Evolutionary conservation across 53 echinoderm and acorn worm species (phyloP), one percentile per base, ranked within the genome.

Genomic region (Crossaster papposus): DNA sequence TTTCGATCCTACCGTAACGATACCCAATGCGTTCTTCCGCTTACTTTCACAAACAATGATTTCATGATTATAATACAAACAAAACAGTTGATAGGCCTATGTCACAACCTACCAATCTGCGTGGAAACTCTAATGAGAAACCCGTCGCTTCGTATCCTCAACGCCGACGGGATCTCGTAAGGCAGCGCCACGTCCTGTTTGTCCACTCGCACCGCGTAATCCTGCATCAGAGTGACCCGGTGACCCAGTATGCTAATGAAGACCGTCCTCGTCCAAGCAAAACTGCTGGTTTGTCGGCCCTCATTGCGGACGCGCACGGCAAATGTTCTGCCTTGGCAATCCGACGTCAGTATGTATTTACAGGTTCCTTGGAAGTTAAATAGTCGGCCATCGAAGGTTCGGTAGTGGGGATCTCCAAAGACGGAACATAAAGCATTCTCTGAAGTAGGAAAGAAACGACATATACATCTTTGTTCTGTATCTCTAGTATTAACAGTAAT

Each of bases 381-480:
- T 14, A 94, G 89, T 74, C 94, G 88, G 2, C 94, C 95, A 65
- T 99, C 99, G 85, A 99, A 99, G 11, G 99, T 95, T 28, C 96
- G 90, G 88, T 96, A 99, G 79, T 99, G 99, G 8, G 98, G 99
- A 64, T 99, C 99, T 5, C 99, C 99, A 83, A 96, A 99, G 28
- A 99, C 99, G 20, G 99, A 95, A 62, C 99, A 99, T 6, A 96
- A 91, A 23, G 93, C 99, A 89, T 96, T 93, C 63, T 94, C 99
- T 99, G 89, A 30, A 38, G 38, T 65, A 64, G 32, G 70, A 83
- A 91, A 68, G 28, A 28, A 26, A 28, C 68, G 0, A 68, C 4
- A 26, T 26, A 26, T 26, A 44, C 44, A 44, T 44, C 6, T 44
- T 44, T 44, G 1, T 44, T 1, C 44, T 44, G 44, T 7, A 44